A percentile compares a stretch with the other conserved stretches of the same genome.
Evolutionary conservation across 2,113 vertebrate species (phyloP).

Genomic region (Laterallus jamaicensis): DNA sequence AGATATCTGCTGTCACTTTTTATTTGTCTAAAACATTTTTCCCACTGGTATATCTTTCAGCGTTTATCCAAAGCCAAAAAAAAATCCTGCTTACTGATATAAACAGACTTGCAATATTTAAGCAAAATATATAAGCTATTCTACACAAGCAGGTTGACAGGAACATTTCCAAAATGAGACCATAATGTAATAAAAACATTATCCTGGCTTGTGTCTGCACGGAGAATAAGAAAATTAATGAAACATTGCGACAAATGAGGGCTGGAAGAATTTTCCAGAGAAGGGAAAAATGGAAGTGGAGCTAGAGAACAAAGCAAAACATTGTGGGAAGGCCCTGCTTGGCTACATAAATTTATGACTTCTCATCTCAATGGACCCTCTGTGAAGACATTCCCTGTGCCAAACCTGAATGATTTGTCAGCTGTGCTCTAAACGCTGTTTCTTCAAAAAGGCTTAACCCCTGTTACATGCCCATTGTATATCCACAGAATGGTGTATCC

Average conservation of each 20-base stretch:
- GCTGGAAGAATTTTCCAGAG: background rate
- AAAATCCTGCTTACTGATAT: background rate
- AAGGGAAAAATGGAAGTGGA: background rate
- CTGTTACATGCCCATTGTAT: background rate
- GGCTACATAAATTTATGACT: background rate
- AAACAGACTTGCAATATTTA: constrained; percentile 25
- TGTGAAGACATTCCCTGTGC: background rate
- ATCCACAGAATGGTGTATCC: background rate
- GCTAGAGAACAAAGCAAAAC: background rate
- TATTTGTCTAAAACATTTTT: constrained; percentile 37
- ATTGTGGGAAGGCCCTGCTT: background rate
- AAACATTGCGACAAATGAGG: background rate
- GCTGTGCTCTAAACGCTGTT: background rate
- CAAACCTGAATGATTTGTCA: background rate
- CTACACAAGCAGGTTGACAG: background rate
- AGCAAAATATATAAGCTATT: constrained; percentile 10
- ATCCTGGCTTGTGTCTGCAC: background rate
- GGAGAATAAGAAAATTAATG: constrained; percentile 13
- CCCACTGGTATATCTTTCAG: background rate
- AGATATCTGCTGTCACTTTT: constrained; percentile 38
- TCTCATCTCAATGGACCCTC: background rate
- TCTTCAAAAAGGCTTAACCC: background rate
- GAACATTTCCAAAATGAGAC: constrained; percentile 19
- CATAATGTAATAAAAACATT: constrained; percentile 24
- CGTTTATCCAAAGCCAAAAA: background rate